A percentile compares a stretch with the other conserved stretches of the same genome.
phyloP scores from a whole-genome alignment of 2,888 invertebrate species.

The Ichneumon xanthorius region DNA sequence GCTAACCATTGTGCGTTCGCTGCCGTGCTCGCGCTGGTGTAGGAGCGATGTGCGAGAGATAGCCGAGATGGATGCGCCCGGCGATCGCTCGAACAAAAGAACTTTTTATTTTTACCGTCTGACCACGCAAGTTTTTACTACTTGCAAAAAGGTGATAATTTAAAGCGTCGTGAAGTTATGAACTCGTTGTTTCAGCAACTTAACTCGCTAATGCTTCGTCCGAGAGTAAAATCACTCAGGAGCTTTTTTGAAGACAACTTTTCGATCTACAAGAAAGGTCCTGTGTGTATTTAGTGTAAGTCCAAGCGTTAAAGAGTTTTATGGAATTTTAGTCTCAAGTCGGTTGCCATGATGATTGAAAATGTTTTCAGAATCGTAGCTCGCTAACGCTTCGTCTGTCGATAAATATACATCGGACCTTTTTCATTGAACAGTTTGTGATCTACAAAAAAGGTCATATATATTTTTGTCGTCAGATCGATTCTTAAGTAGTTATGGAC shows the following conservation, averaged over 20 bases:
- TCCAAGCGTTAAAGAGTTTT: not conserved
- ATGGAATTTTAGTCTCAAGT: not conserved
- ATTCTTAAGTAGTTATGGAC: not conserved
- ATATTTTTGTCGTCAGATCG: not conserved
- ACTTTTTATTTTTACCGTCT: not conserved
- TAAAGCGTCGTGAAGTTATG: not conserved
- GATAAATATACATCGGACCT: not conserved
- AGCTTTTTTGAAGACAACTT: not conserved
- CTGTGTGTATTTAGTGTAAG: not conserved
- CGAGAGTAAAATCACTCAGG: not conserved
- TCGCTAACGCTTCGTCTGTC: not conserved
- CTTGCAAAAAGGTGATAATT: not conserved
- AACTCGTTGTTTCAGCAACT: not conserved
- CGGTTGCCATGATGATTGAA: not conserved
- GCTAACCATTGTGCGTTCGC: slow-evolving; percentile 22
- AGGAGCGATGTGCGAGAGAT: not conserved
- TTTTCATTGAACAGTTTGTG: not conserved
- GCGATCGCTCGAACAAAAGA: slow-evolving; percentile 4
- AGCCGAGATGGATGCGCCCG: not conserved
- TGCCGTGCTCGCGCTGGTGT: not conserved
- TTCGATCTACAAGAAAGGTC: not conserved
- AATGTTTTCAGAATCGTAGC: not conserved
- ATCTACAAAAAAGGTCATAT: not conserved
- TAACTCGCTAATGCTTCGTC: not conserved
- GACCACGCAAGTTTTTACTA: not conserved